Evolutionary conservation across 2,888 invertebrate species (phyloP), one percentile per base, ranked within the genome.

Genomic region (Harpalus rufipes): DNA sequence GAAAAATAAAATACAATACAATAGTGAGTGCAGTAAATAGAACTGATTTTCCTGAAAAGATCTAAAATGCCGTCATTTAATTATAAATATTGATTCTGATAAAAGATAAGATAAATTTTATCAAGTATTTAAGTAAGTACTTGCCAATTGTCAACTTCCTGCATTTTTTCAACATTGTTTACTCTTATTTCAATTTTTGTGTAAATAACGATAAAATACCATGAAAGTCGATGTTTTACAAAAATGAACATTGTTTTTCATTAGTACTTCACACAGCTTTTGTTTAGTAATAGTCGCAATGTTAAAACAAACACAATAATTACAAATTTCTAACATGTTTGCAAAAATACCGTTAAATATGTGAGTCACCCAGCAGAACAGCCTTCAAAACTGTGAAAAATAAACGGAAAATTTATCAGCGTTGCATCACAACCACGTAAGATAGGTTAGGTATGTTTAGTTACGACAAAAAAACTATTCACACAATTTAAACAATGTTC

Each of bases 341-440:
- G 16, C 59, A 59, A 59, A 59, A 59, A 59, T 59, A 59, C 59
- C 59, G 59, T 59, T 59, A 59, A 59, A 59, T 51, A 14, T 59
- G 16, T 59, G 59, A 59, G 5, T 59, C 59, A 59, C 16, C n/a
- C 14, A 7, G 59, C 16, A 59, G 16, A 59, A 59, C 59, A 59
- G n/a, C 59, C 59, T 59, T 59, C 18, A 16, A 59, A 59, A 59
- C 14, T 16, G 16, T 59, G 59, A 14, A 59, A 59, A 59, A 59
- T 16, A 16, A 51, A 51, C 44, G 44, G 44, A 51, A 51, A 51
- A 51, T 51, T 51, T 51, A 51, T 51, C 44, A 51, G 44, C 44
- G 44, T 51, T 51, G 44, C 44, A 51, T 51, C 44, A 51, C 44
- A 51, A 51, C 8, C 44, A 51, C 12, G 44, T 51, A 51, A 51